Base-by-base conservation (phyloP, 2,888 invertebrate genomes). In the Siphonodentalium dalli region DNA sequence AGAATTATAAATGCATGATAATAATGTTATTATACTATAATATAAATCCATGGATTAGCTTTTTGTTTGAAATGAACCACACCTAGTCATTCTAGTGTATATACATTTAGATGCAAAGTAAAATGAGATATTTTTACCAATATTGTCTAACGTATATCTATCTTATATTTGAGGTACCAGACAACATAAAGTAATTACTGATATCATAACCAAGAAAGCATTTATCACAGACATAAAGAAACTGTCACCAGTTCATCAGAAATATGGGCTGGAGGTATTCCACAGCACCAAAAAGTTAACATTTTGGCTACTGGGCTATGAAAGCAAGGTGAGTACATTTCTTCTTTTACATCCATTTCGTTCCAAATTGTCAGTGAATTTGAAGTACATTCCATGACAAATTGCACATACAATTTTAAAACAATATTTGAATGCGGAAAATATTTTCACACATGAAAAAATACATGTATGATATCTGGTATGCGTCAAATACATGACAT, bases 181-280 rank as follows among this genome's bases (percentile, higher is more conserved):
- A 38, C 47, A 42, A 38, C 29, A 54, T 38, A 21, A 20, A 26
- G 47, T 48, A 39, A 4, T 54, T 24, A 28, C 35, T 29, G 35
- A 40, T n/a, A 24, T 54, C 11, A 24, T 43, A 11, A 35, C 3
- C 2, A 29, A 28, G 5, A 40, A 15, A 5, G 18, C 18, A 11
- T 39, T 62, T 11, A 11, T 56, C 2, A 40, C 37, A 11, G 63
- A 63, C 18, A 28, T 63, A 0, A 45, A 35, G 33, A 57, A 57
- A 38, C 31, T 63, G 9, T 63, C 59, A 4, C 54, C 58, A 11
- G 47, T 49, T 28, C 52, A 59, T 33, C 63, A 63, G 47, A 63
- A 59, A 15, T 63, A 54, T 11, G 26, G 42, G 4, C 23, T 62
- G 28, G 62, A 59, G 37, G 34, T 59, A 1, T 54, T 46, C 28